Evolutionary conservation across 2,797 vertebrate species (phyloP), one percentile per base, ranked within the genome.

Genomic region (Protosalanx chinensis): DNA sequence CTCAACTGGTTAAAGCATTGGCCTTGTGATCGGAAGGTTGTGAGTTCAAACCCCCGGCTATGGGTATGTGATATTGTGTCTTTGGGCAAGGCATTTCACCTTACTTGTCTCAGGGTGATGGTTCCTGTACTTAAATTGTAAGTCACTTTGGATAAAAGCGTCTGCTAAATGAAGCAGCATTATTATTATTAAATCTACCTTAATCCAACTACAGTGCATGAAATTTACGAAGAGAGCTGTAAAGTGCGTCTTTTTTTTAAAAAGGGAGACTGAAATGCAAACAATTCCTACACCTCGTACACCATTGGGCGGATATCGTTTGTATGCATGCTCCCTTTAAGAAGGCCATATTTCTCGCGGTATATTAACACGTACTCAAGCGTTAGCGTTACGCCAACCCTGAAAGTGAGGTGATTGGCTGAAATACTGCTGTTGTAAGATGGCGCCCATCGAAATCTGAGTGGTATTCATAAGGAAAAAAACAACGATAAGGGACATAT

Each of bases 401-500:
- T 71, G 67, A 56, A 76, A 80, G 74, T 79, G 77, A 72, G 70
- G 83, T 69, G 83, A 98, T 97, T 98, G 95, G 96, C 89, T 90
- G 81, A 72, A 75, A 75, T 64, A 84, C 79, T 79, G 88, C 89
- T 91, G 94, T 94, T 95, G 93, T 96, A 97, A 98, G 93, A 98
- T 97, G 96, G 95, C 95, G 94, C 94, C 91, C 87, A 94, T 90
- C 85, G 94, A 95, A 93, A 93, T 94, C 92, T 94, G 91, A 95
- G 91, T 91, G 85, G 87, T 90, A 87, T 80, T 89, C 85, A 92
- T 62, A 79, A 87, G 23, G 23, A 82, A 86, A 76, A 70, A 80
- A 87, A 81, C 81, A 79, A 61, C 68, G 79, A 83, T 46, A 81
- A 81, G 78, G 75, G 35, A 49, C 46, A 76, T 79, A 41, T 56